Evolutionary conservation across 2,888 invertebrate genomes (phyloP).

Genomic region (Lepidochrysops patricia): DNA sequence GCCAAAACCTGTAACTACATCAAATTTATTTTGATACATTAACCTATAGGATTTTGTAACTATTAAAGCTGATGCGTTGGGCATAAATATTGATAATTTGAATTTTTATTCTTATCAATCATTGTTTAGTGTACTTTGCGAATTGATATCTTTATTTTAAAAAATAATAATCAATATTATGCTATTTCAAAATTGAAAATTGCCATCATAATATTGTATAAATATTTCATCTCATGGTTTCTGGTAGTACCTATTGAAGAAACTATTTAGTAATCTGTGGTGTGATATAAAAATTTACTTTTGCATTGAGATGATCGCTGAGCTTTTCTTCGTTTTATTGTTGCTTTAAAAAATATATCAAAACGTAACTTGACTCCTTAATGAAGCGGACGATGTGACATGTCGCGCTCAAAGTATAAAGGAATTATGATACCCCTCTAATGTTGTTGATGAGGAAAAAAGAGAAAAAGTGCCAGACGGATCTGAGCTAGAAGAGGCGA

Average conservation of each 20-base stretch:
- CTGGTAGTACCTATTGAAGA: background rate
- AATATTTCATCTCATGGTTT: no score
- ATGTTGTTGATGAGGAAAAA: conserved; percentile 2
- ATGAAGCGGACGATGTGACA: background rate
- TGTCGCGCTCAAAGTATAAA: background rate
- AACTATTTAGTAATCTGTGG: background rate
- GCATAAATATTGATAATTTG: no score
- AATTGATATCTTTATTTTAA: no score
- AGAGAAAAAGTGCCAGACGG: background rate
- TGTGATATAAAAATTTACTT: background rate
- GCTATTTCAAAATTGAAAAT: no score
- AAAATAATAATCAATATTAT: no score
- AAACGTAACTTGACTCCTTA: background rate
- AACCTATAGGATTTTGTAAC: no score
- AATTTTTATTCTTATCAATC: no score
- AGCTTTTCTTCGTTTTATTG: background rate
- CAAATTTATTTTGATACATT: no score
- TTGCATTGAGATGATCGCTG: background rate
- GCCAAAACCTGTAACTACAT: no score
- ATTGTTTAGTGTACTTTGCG: no score
- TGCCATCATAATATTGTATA: no score
- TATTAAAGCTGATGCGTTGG: no score
- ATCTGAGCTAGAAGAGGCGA: conserved; percentile 2
- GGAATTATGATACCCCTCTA: background rate
- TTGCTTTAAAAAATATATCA: background rate